These are phyloP conservation scores for Aphaenogaster ashmeadi DNA, from an alignment of 1,140 invertebrate genomes.

Conservation along the genomic window DNA sequence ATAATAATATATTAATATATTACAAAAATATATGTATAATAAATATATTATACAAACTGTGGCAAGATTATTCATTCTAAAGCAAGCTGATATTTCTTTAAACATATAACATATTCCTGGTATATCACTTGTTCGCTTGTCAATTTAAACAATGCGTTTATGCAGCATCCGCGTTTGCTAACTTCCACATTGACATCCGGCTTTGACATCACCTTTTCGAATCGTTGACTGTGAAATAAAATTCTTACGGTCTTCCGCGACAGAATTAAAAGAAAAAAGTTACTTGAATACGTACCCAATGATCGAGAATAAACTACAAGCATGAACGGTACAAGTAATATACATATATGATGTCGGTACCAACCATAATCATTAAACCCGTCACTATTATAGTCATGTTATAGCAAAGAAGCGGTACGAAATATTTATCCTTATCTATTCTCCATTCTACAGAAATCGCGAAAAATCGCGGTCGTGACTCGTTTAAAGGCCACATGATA, in stretches of 20 bases:
- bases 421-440: constrained; percentile 18
- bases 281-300: background rate
- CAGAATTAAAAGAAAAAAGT: too few species aligned
- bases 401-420: background rate
- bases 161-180: too few species aligned
- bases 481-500: background rate
- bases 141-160: too few species aligned
- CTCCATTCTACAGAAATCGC: background rate
- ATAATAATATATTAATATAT: background rate
- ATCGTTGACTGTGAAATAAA: too few species aligned
- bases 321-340: background rate
- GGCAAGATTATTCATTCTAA: background rate
- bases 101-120: background rate
- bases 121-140: background rate
- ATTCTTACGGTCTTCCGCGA: too few species aligned
- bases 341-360: background rate
- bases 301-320: background rate
- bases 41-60: too few species aligned
- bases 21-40: too few species aligned
- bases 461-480: background rate
- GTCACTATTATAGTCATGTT: background rate
- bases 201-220: too few species aligned
- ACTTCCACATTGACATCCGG: too few species aligned
- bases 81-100: constrained; percentile 13
- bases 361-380: background rate